phyloP scores from a whole-genome alignment of 2,888 invertebrate genomes.

The Onchidella celtica region DNA sequence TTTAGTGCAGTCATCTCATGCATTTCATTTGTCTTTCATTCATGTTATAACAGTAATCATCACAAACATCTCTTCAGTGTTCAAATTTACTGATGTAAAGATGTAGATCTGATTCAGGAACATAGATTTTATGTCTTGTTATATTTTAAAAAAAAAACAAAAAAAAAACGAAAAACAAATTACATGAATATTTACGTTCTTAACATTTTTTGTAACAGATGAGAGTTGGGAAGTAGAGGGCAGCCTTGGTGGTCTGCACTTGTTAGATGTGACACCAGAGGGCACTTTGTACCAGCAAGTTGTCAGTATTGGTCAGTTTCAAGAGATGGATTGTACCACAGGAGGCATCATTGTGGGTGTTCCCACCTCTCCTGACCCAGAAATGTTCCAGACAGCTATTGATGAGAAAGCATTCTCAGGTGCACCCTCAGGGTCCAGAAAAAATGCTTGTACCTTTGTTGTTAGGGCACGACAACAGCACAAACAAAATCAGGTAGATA shows the following conservation, averaged over 20 bases:
- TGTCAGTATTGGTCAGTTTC: conserved; percentile 73
- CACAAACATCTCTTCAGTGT: no score
- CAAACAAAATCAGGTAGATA: conserved; percentile 11
- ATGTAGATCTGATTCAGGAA: no score
- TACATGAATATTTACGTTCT: background rate
- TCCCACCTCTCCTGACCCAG: conserved; percentile 20
- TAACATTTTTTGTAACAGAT: conserved; percentile 78
- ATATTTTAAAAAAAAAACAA: no score
- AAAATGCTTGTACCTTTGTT: conserved; percentile 51
- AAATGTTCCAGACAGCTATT: conserved; percentile 77
- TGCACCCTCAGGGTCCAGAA: conserved; percentile 61
- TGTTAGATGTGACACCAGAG: conserved; percentile 90
- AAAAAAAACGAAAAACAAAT: no score
- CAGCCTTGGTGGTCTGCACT: conserved; percentile 93
- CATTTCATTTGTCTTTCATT: no score
- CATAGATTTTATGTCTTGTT: no score
- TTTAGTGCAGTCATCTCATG: no score
- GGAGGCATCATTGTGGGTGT: conserved; percentile 31
- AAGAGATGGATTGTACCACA: conserved; percentile 35
- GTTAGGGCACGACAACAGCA: conserved; percentile 24
- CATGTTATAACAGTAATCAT: no score
- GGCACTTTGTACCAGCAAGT: conserved; percentile 92
- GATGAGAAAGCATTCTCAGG: conserved; percentile 50
- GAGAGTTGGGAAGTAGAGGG: conserved; percentile 87
- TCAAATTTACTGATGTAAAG: no score